Evolutionary conservation across 2,113 vertebrate genomes (phyloP).

Genomic region (Syngnathus floridae): DNA sequence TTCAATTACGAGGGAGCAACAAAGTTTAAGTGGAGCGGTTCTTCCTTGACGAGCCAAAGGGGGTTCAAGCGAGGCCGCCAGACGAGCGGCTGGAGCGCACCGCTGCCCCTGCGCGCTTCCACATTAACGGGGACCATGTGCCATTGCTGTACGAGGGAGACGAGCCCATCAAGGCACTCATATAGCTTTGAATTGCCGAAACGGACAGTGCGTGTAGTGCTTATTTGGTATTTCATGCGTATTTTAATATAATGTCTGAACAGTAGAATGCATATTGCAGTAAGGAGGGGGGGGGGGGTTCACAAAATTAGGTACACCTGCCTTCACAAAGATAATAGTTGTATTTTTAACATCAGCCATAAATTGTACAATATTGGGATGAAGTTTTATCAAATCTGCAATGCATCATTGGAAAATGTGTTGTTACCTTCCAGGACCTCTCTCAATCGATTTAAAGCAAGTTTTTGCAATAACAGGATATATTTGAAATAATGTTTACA

Average conservation of each 20-base stretch:
- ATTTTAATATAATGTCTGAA: background rate
- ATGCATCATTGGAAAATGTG: background rate
- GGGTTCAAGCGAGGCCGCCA: slow-evolving; percentile 40
- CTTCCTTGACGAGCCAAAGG: slow-evolving; percentile 46
- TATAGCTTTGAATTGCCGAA: background rate
- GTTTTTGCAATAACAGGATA: background rate
- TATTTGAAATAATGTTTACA: background rate
- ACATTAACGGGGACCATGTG: background rate
- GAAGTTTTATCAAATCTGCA: background rate
- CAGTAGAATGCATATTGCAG: background rate
- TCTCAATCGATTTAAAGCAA: background rate
- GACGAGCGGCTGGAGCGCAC: slow-evolving; percentile 19
- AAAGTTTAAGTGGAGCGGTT: slow-evolving; percentile 65
- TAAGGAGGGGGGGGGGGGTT: background rate
- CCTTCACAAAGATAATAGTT: background rate
- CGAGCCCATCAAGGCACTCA: slow-evolving; percentile 7
- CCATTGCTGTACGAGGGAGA: slow-evolving; percentile 18
- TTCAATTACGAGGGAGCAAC: slow-evolving; percentile 67
- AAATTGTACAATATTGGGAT: background rate
- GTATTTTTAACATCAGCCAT: background rate
- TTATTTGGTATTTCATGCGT: background rate
- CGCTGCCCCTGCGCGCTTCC: background rate
- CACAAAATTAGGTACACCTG: background rate
- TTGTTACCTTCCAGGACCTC: background rate
- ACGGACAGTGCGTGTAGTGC: background rate